A percentile compares a stretch with the other conserved stretches of the same genome.
Evolutionary conservation across 1,140 invertebrate genomes (phyloP).

Genomic region (Linepithema humile): DNA sequence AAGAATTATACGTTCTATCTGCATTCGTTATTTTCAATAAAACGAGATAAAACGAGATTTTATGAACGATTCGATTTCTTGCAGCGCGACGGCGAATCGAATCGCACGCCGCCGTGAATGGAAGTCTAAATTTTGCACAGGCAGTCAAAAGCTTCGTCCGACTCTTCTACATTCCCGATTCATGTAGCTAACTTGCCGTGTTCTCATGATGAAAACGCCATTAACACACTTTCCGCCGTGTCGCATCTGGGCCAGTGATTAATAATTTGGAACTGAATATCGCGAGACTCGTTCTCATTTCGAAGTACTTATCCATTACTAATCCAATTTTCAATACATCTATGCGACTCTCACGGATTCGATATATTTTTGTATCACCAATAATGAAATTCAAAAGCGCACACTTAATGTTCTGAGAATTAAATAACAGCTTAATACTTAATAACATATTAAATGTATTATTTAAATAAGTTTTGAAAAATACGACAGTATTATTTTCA

Average conservation of each 20-base stretch:
- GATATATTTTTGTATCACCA: neutral
- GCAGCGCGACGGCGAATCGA: conserved; percentile 13
- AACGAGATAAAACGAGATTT: conserved; percentile 1
- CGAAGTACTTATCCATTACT: conserved; percentile 29
- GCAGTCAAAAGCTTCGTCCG: conserved; percentile 13
- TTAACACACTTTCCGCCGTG: conserved; percentile 37
- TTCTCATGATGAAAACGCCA: conserved; percentile 41
- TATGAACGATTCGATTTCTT: conserved; percentile 30
- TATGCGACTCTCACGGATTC: neutral
- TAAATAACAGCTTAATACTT: neutral
- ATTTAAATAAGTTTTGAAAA: neutral
- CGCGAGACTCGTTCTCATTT: conserved; percentile 45
- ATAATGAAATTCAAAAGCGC: neutral
- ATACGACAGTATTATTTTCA: neutral
- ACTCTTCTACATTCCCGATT: conserved; percentile 29
- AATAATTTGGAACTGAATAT: conserved; percentile 42
- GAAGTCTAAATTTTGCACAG: conserved; percentile 36
- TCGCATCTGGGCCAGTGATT: conserved; percentile 44
- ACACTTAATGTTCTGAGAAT: neutral
- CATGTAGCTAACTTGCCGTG: conserved; percentile 4
- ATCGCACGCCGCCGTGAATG: conserved; percentile 20
- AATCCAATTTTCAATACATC: conserved; percentile 26
- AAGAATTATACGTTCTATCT: neutral
- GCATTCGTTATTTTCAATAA: neutral
- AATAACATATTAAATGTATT: neutral